Base-by-base conservation (phyloP, 2,113 vertebrate species). In the Charadrius vociferus region DNA sequence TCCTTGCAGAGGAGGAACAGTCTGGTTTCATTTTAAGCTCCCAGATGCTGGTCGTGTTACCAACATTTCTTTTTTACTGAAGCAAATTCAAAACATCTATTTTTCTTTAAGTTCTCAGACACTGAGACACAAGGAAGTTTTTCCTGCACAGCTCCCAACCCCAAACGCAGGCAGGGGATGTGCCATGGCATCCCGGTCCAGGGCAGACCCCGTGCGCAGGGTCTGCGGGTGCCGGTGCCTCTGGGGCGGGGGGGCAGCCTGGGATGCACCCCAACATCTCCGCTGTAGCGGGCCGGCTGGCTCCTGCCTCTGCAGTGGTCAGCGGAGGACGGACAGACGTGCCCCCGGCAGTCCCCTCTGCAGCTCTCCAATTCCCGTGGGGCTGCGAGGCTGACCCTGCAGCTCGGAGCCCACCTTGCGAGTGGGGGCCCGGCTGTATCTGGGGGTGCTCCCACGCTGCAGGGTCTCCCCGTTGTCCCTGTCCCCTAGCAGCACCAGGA, bases 11-110 rank as follows among this genome's bases (percentile, higher is more conserved):
- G 83, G 24, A 63, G 15, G 58, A 71, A 30, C 6, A 27, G 68
- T 36, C 59, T 87, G 95, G 50, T 63, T 96, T 82, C 14, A 36
- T 87, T 94, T 87, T n/a, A n/a, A 63, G 24, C 78, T 66, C 84
- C 37, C 81, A 67, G 65, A 66, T 87, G 65, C n/a, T 71, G 67
- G 70, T 81, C 4, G 3, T 52, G 55, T 84, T 81, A 61, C 77
- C 59, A 62, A 34, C 47, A 9, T 77, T 83, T 91, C 80, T 77
- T 77, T 77, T 47, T 86, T 4, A 34, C 55, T n/a, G 81, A 58
- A 89, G 77, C 61, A 84, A 89, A 91, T 66, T 39, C 3, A 6
- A 84, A 50, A 27, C 79, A 62, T 83, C 62, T 30, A 4, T 83
- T 89, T 80, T 17, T 49, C 39, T 53, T 41, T 41, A 43, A 56